Base-by-base conservation (phyloP, 2,888 invertebrate genomes). In the Ophioninae sp. region DNA sequence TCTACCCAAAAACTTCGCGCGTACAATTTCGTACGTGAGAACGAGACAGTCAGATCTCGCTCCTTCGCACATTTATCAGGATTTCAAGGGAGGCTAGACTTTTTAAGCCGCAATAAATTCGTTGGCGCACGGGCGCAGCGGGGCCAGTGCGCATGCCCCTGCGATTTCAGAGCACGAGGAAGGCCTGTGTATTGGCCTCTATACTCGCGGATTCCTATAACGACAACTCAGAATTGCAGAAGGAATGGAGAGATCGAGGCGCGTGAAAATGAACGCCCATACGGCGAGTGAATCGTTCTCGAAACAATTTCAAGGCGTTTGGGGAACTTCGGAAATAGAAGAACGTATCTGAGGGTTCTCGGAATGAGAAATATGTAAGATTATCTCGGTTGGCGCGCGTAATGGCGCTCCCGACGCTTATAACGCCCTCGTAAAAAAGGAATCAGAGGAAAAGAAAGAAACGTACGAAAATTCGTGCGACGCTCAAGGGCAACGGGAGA, bases 21-120 rank as follows among this genome's bases (percentile, higher is more conserved):
- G 80, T 81, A 77, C 56, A 81, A 72, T 82, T 73, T 78, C 77
- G 82, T 82, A 82, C 81, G 69, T 78, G 72, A 79, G 51, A 79
- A 65, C 20, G 65, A 68, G 51, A 67, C 58, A 73, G 79, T 22
- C 30, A 44, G 58, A 69, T 87, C 86, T 82, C 86, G 84, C 88
- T 92, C 91, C 90, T 89, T 90, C 90, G 92, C 90, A 93, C 94
- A 95, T 95, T 94, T 95, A 94, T 95, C 95, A 95, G 95, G 95
- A 95, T 95, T 95, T 91, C 95, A 94, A 93, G 94, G 94, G 94
- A 94, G 81, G 94, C 94, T 93, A 94, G 94, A 94, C 94, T 94
- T 92, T 92, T 93, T 93, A 93, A 93, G 93, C 93, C 90, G 90
- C 90, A 88, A 92, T 93, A 93, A 93, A 93, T 93, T 93, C 86